These are phyloP conservation scores for Bubo scandiacus DNA, from an alignment of 2,113 vertebrate genomes.

Conservation along the genomic window DNA sequence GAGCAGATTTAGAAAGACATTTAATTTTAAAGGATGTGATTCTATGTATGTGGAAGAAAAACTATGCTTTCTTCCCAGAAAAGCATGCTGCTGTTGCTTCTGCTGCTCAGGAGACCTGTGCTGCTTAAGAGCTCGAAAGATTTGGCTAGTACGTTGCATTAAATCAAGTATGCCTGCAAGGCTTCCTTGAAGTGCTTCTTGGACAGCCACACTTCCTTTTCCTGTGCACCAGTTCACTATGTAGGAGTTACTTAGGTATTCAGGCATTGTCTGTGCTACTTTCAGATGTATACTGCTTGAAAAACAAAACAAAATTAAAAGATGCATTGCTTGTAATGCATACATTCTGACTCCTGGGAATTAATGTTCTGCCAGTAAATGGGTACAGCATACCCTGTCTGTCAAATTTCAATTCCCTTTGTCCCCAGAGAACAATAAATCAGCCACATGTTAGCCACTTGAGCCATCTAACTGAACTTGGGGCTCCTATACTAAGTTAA, in stretches of 20 bases:
- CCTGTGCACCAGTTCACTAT: neutral
- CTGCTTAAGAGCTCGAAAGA: neutral
- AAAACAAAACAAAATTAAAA: conserved; percentile 42
- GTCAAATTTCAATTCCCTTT: conserved; percentile 56
- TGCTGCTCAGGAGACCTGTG: neutral
- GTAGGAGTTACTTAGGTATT: neutral
- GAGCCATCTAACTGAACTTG: conserved; percentile 44
- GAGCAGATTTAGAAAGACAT: neutral
- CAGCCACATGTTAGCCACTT: conserved; percentile 23
- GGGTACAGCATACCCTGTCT: neutral
- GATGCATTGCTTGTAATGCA: conserved; percentile 27
- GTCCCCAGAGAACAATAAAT: conserved; percentile 52
- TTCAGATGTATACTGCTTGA: neutral
- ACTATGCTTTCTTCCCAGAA: neutral
- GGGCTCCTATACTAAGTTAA: neutral
- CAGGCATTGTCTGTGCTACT: neutral
- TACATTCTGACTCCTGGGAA: conserved; percentile 46
- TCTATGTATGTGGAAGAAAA: neutral
- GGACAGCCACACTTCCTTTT: conserved; percentile 38
- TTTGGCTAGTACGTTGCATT: neutral
- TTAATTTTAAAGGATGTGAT: neutral
- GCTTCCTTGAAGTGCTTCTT: conserved; percentile 24
- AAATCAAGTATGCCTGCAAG: neutral
- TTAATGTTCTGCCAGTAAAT: conserved; percentile 52
- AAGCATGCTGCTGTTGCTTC: neutral